Evolutionary conservation across 2,888 invertebrate species (phyloP).

Genomic region (Drosophila koepferae): DNA sequence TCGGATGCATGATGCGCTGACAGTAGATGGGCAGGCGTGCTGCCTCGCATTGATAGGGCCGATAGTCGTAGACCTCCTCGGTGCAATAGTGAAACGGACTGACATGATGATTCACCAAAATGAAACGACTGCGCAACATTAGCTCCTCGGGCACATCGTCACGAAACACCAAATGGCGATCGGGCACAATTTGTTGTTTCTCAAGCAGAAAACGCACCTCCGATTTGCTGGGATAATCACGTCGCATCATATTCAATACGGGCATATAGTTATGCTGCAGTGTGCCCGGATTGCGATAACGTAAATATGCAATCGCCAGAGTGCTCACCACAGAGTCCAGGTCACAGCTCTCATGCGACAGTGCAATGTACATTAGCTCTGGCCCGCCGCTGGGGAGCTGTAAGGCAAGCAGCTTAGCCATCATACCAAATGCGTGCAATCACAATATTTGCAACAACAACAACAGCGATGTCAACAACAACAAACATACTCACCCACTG

Average conservation of each 20-base stretch:
- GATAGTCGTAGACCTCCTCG: conserved; percentile 55
- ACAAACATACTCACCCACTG: conserved; percentile 47
- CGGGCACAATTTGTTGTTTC: conserved; percentile 23
- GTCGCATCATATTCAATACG: conserved; percentile 53
- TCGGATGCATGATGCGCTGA: conserved; percentile 35
- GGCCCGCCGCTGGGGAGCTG: conserved; percentile 33
- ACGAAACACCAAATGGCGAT: conserved; percentile 51
- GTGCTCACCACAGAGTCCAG: conserved; percentile 63
- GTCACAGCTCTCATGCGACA: conserved; percentile 57
- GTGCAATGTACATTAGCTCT: conserved; percentile 28
- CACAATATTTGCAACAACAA: not conserved
- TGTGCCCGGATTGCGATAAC: conserved; percentile 24
- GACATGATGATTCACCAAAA: conserved; percentile 60
- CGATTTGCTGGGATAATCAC: conserved; percentile 46
- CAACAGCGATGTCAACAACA: not conserved
- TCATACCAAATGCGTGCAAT: too few relatives aligned
- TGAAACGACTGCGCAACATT: conserved; percentile 41
- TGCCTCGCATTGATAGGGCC: conserved; percentile 31
- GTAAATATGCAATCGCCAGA: conserved; percentile 47
- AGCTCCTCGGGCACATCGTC: conserved; percentile 53
- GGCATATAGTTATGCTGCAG: conserved; percentile 38
- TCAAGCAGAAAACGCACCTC: conserved; percentile 44
- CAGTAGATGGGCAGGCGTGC: conserved; percentile 48
- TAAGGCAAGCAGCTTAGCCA: not conserved
- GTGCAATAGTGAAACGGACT: conserved; percentile 48